A percentile compares a stretch with the other conserved stretches of the same genome.
These are phyloP conservation scores for Fratercula arctica DNA, from an alignment of 2,797 vertebrate genomes.

Conservation along the genomic window DNA sequence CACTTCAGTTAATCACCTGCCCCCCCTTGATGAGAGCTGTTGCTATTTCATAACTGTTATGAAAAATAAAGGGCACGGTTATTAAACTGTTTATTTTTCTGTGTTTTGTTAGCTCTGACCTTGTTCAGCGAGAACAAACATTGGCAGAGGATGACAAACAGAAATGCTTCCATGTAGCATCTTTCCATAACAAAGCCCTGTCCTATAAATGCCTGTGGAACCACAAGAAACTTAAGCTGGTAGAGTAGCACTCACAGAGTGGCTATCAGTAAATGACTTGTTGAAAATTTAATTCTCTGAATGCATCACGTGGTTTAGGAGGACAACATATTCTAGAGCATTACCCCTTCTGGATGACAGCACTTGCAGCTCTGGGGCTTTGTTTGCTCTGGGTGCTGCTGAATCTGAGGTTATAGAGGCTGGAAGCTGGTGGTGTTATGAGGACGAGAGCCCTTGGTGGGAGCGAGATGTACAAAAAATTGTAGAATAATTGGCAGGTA, in stretches of 20 bases:
- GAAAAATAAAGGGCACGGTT: background rate
- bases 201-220: conserved; percentile 78
- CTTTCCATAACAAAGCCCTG: conserved; percentile 76
- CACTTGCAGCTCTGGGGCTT: conserved; percentile 57
- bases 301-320: conserved; percentile 84
- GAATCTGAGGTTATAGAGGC: conserved; percentile 73
- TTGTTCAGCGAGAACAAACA: conserved; percentile 52
- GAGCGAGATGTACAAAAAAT: background rate
- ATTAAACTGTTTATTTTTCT: background rate
- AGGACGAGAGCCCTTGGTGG: conserved; percentile 48
- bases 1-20: background rate
- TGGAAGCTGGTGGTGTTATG: conserved; percentile 70
- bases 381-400: conserved; percentile 73
- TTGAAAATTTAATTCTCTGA: conserved; percentile 88
- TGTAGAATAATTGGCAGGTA: background rate
- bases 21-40: background rate
- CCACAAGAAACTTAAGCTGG: conserved; percentile 82
- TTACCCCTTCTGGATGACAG: conserved; percentile 71
- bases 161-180: conserved; percentile 69
- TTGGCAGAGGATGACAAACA: conserved; percentile 62
- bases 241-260: conserved; percentile 66
- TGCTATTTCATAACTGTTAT: background rate
- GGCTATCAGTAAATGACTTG: conserved; percentile 83
- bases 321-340: conserved; percentile 79
- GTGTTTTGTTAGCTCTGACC: conserved; percentile 55